Conservation (phyloP, 2,888 invertebrate genomes). For the Coleophora deauratella region DNA sequence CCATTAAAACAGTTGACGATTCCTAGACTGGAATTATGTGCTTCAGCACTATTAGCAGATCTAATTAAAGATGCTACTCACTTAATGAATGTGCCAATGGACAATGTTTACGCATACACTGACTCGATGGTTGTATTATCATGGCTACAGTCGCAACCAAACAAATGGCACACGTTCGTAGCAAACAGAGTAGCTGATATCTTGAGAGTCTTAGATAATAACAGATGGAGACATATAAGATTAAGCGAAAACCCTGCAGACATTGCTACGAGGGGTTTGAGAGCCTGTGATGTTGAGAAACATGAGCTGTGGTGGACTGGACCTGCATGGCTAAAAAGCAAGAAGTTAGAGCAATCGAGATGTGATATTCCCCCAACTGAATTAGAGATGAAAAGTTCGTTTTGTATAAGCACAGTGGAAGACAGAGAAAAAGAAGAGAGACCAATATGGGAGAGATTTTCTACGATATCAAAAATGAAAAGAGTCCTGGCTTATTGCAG, state of each 20-base stretch:
- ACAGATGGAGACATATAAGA: conserved; percentile 3
- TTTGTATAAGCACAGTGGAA: neutral
- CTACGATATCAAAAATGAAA: conserved; percentile 9
- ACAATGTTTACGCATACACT: neutral
- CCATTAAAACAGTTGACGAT: conserved; percentile 2
- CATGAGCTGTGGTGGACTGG: conserved; percentile 15
- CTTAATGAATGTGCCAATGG: neutral
- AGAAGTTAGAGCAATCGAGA: neutral
- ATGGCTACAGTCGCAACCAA: no score
- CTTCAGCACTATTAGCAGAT: neutral
- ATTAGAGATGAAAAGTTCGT: neutral
- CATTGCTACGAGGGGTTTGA: conserved; percentile 5
- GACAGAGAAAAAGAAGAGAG: conserved; percentile 1
- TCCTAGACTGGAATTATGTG: conserved; percentile 2
- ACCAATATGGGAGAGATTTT: conserved; percentile 13
- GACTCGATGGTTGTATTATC: conserved; percentile 1
- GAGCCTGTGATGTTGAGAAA: conserved; percentile 1
- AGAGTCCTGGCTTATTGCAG: conserved; percentile 12
- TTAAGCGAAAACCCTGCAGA: conserved; percentile 6
- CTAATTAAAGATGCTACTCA: neutral
- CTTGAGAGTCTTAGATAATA: conserved; percentile 3
- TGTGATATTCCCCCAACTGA: neutral
- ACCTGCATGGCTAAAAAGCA: conserved; percentile 2
- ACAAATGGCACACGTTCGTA: no score
- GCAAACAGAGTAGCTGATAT: neutral